These are phyloP conservation scores for Diprion similis DNA, from an alignment of 1,140 invertebrate species.

Conservation along the genomic window DNA sequence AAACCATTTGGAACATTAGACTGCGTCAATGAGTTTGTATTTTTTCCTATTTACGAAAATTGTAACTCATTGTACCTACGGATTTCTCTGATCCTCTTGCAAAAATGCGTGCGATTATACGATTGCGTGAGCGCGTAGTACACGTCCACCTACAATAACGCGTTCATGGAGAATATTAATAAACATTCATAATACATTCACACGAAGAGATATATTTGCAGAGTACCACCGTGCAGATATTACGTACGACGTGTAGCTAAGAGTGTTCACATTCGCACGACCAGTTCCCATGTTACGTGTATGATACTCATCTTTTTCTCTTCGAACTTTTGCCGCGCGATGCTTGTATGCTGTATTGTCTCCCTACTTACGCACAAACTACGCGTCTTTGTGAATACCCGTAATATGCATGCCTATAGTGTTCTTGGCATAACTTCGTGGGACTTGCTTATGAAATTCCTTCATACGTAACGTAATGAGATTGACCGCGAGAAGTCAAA, in stretches of 20 bases:
- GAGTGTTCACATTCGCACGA: conserved; percentile 39
- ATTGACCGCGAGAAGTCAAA: conserved; percentile 24
- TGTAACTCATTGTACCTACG: too few species aligned
- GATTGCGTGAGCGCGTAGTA: too few species aligned
- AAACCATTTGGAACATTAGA: too few species aligned
- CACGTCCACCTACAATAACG: too few species aligned
- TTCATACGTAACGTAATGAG: conserved; percentile 28
- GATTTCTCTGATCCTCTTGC: too few species aligned
- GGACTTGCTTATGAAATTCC: conserved; percentile 25
- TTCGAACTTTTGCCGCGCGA: conserved; percentile 37
- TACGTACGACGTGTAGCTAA: background rate
- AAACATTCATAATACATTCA: conserved; percentile 34
- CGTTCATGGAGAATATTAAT: too few species aligned
- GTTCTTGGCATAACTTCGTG: conserved; percentile 36
- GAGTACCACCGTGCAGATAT: background rate
- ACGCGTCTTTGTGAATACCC: too few species aligned
- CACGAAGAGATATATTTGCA: background rate
- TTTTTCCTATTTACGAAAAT: too few species aligned
- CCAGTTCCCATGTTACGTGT: conserved; percentile 32
- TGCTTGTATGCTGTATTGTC: too few species aligned
- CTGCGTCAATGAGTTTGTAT: too few species aligned
- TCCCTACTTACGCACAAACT: too few species aligned
- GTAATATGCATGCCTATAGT: background rate
- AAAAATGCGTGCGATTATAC: too few species aligned
- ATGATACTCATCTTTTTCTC: conserved; percentile 44